Conservation (phyloP, 1,140 invertebrate genomes). For the Bilobella aurantiaca region DNA sequence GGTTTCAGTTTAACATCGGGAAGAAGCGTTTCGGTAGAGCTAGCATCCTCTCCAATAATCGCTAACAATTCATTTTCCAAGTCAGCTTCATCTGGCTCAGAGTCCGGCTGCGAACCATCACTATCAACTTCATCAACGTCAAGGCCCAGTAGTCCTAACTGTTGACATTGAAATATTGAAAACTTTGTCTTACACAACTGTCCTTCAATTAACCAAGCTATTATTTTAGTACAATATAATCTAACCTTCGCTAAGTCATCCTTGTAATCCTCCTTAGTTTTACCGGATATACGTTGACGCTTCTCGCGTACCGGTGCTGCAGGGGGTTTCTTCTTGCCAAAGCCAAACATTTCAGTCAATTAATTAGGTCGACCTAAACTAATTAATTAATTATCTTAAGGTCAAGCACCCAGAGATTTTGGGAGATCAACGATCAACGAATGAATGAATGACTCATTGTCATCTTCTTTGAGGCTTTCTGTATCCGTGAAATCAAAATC, state of each 20-base stretch:
- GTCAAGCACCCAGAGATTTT: too few relatives aligned
- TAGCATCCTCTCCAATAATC: conserved; percentile 49
- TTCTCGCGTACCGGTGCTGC: conserved; percentile 9
- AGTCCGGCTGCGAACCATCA: conserved; percentile 42
- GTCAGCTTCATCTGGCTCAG: conserved; percentile 57
- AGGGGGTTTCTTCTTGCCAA: conserved; percentile 26
- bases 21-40: conserved; percentile 3
- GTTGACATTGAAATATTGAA: not conserved
- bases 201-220: too few relatives aligned
- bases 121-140: conserved; percentile 49
- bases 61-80: conserved; percentile 75
- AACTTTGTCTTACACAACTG: too few relatives aligned
- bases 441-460: not conserved
- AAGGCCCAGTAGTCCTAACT: conserved; percentile 49
- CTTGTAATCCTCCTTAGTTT: conserved; percentile 1
- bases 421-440: not conserved
- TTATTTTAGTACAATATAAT: too few relatives aligned
- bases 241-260: conserved; percentile 14
- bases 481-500: too few relatives aligned
- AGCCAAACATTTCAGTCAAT: conserved; percentile 25
- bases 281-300: not conserved
- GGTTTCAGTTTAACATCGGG: not conserved
- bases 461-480: not conserved
- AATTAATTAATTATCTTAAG: too few relatives aligned
- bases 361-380: too few relatives aligned